phyloP scores from a whole-genome alignment of 2,888 invertebrate species.

The Conchocele bisecta region DNA sequence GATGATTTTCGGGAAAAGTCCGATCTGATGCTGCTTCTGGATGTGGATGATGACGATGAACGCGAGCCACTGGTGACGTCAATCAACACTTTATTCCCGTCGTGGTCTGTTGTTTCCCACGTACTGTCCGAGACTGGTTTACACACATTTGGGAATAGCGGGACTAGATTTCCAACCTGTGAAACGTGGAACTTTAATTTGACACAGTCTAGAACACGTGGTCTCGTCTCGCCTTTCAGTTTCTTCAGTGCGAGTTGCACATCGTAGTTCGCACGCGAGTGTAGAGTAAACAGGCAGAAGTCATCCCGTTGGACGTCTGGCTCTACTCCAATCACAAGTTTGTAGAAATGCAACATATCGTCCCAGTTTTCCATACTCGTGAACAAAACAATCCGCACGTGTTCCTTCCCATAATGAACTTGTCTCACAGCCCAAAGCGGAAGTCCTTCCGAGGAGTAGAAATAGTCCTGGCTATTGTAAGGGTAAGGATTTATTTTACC shows the following conservation, averaged over 20 bases:
- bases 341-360: conserved; percentile 76
- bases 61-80: conserved; percentile 53
- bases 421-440: conserved; percentile 78
- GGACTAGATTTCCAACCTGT: conserved; percentile 75
- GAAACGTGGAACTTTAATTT: conserved; percentile 72
- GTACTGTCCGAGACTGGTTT: conserved; percentile 69
- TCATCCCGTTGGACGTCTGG: conserved; percentile 71
- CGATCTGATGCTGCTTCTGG: conserved; percentile 19
- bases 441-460: conserved; percentile 71
- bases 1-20: conserved; percentile 33
- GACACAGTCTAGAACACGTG: conserved; percentile 64
- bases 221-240: conserved; percentile 60
- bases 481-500: conserved; percentile 71
- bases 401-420: conserved; percentile 79
- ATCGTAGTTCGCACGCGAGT: conserved; percentile 70
- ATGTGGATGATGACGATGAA: conserved; percentile 39
- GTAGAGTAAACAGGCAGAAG: conserved; percentile 77
- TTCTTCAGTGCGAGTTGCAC: conserved; percentile 78
- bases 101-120: conserved; percentile 78
- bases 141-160: conserved; percentile 77
- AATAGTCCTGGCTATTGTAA: conserved; percentile 76
- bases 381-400: conserved; percentile 73
- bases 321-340: conserved; percentile 70
- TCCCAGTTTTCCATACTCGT: conserved; percentile 73
- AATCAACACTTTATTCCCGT: conserved; percentile 75